Evolutionary conservation across 2,113 vertebrate genomes (phyloP).

Genomic region (Capreolus pygargus): DNA sequence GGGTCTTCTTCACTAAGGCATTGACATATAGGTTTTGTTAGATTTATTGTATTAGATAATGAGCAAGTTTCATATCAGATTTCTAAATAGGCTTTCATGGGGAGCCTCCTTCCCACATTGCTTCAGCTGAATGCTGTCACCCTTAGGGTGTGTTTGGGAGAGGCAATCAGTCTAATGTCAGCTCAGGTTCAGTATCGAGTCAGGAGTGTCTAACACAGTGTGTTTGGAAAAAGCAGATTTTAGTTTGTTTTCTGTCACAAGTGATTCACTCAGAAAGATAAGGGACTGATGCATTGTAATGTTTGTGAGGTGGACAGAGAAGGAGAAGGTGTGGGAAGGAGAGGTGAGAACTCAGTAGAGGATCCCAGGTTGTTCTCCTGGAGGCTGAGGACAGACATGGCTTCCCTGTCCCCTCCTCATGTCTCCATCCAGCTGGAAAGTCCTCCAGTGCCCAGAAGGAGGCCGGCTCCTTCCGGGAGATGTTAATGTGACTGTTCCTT

Average conservation of each 20-base stretch:
- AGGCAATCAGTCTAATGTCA: neutral
- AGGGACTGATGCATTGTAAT: neutral
- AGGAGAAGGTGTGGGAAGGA: neutral
- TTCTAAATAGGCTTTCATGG: neutral
- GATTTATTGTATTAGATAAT: neutral
- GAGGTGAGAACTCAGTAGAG: neutral
- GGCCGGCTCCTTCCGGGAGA: accelerated
- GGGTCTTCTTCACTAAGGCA: neutral
- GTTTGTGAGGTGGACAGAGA: neutral
- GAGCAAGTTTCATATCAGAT: neutral
- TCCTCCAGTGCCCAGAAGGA: accelerated
- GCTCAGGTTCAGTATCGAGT: neutral
- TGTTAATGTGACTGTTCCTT: neutral
- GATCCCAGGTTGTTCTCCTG: neutral
- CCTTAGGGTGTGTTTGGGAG: neutral
- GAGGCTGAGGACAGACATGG: neutral
- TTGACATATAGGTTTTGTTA: neutral
- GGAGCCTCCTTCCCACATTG: neutral
- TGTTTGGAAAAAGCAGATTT: neutral
- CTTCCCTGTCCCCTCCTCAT: neutral
- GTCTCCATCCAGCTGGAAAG: neutral
- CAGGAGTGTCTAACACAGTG: neutral
- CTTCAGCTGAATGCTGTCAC: neutral
- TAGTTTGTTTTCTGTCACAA: neutral
- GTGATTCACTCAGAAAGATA: neutral